phyloP scores from a whole-genome alignment of 2,888 invertebrate species.

The Parascotia fuliginaria region DNA sequence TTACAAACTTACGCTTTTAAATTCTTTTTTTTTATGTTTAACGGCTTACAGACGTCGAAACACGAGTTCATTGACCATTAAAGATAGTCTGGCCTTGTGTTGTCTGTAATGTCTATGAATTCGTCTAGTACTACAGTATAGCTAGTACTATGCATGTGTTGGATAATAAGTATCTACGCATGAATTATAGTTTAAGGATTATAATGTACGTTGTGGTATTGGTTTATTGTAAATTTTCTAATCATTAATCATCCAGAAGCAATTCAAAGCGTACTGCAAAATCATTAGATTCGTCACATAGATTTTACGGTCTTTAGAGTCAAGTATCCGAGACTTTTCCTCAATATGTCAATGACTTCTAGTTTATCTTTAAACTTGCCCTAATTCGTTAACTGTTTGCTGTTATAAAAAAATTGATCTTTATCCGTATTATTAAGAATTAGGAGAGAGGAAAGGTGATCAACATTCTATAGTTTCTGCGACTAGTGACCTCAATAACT shows the following conservation, averaged over 20 bases:
- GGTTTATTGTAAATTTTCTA: conserved; percentile 39
- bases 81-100: conserved; percentile 71
- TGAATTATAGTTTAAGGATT: conserved; percentile 17
- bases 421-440: too few relatives aligned
- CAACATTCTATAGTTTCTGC: too few relatives aligned
- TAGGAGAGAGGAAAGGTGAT: too few relatives aligned
- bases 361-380: conserved; percentile 42
- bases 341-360: conserved; percentile 74
- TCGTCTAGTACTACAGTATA: conserved; percentile 36
- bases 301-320: conserved; percentile 63
- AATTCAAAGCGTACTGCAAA: conserved; percentile 51
- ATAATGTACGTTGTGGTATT: conserved; percentile 6
- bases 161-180: conserved; percentile 17
- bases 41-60: conserved; percentile 59
- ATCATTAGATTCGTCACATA: conserved; percentile 64
- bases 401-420: conserved; percentile 9
- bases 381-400: conserved; percentile 29
- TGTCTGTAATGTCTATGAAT: conserved; percentile 57
- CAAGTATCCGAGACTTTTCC: conserved; percentile 64
- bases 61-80: conserved; percentile 66
- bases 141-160: conserved; percentile 8
- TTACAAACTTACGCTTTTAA: conserved; percentile 41
- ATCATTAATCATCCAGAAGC: conserved; percentile 42
- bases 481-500: too few relatives aligned
- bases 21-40: conserved; percentile 54